These are phyloP conservation scores for Tetrao urogallus DNA, from an alignment of 2,113 vertebrate genomes.

Conservation along the genomic window DNA sequence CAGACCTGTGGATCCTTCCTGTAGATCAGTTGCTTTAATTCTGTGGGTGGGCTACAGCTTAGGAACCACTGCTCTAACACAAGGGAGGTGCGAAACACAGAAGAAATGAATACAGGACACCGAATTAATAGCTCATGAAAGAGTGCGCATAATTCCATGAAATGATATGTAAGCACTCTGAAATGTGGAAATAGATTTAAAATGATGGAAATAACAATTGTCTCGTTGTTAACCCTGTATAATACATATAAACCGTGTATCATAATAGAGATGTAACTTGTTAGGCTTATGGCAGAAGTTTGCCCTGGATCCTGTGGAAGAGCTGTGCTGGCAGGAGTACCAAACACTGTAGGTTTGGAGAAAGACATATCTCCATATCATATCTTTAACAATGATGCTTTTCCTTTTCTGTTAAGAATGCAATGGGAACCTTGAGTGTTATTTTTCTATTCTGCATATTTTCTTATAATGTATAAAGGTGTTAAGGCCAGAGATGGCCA, in stretches of 20 bases:
- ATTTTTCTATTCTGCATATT: neutral
- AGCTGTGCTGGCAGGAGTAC: neutral
- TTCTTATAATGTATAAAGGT: neutral
- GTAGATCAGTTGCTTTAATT: neutral
- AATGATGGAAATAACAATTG: neutral
- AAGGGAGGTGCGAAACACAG: neutral
- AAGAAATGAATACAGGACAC: neutral
- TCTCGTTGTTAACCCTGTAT: neutral
- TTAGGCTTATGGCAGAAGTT: neutral
- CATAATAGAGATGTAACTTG: fast-evolving
- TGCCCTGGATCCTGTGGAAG: neutral
- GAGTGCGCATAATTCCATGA: neutral
- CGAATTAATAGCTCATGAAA: neutral
- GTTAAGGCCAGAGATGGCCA: neutral
- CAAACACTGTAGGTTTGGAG: neutral
- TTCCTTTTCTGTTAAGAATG: neutral
- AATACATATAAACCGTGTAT: neutral
- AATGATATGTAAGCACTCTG: neutral
- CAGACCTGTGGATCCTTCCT: neutral
- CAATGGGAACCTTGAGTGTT: neutral
- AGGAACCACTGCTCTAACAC: neutral
- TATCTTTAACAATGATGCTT: neutral
- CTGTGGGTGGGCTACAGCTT: neutral
- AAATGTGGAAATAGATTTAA: neutral
- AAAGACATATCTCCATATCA: neutral